These are phyloP conservation scores for Nebria salina DNA, from an alignment of 2,888 invertebrate genomes.

Conservation along the genomic window DNA sequence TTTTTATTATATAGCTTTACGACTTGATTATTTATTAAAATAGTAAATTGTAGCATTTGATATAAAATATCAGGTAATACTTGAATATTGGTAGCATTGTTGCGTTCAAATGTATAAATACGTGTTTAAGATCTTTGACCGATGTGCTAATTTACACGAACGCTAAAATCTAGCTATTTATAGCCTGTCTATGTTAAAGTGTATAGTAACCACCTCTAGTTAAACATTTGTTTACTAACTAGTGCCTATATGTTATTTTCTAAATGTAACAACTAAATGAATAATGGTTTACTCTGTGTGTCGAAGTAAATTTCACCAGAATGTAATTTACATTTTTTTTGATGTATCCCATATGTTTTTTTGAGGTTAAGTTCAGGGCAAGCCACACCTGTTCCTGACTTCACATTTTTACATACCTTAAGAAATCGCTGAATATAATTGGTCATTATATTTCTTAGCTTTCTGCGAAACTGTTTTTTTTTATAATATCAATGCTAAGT, in stretches of 20 bases:
- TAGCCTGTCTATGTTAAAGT: background rate
- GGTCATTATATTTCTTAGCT: background rate
- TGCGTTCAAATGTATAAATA: background rate
- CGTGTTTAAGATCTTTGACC: background rate
- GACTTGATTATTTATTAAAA: no score
- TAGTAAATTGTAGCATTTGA: no score
- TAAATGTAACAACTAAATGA: background rate
- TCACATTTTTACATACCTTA: background rate
- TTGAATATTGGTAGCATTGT: background rate
- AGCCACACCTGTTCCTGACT: background rate
- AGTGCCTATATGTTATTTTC: background rate
- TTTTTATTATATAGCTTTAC: no score
- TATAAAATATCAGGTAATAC: background rate
- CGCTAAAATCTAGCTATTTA: background rate
- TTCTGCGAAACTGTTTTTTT: background rate
- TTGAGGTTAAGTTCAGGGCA: background rate
- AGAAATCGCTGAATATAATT: background rate
- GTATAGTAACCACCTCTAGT: background rate
- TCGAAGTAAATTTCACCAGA: background rate
- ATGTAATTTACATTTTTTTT: background rate
- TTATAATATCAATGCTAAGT: background rate
- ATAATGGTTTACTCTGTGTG: background rate
- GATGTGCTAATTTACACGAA: background rate
- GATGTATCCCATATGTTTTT: background rate
- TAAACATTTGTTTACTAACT: background rate